Evolutionary conservation across 2,888 invertebrate genomes (phyloP), one percentile per base, ranked within the genome.

Genomic region (Tiliacea citrago): DNA sequence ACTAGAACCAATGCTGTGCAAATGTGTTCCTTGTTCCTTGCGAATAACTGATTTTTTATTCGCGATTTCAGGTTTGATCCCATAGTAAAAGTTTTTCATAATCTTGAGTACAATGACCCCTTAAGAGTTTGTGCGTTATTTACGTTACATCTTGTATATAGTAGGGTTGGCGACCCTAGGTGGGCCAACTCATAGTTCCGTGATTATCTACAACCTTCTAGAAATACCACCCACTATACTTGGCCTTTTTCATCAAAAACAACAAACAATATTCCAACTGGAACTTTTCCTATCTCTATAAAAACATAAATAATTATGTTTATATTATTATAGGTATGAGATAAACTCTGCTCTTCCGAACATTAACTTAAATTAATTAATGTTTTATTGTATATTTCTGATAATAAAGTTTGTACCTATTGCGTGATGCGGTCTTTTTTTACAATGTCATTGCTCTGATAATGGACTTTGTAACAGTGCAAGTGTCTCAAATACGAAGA

Each of bases 261-360:
- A n/a, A 69, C 5, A 21, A 75, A 42, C 16, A 39, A 8, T 7
- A 10, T 29, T 66, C 2, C 10, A 47, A 72, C 5, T 47, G 0
- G 47, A 53, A 53, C 47, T 51, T 76, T 65, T 79, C 78, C 51
- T 69, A 77, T 29, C 47, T 29, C n/a, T 0, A 10, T 66, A 6
- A 7, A 60, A 53, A 77, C n/a, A 53, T 58, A 42, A 51, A 16
- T 35, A n/a, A n/a, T 76, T 55, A n/a, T 60, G 42, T 39, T 47
- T 55, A 55, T 53, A 35, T n/a, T 53, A 35, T 18, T 21, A 16
- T 18, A 66, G 2, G 6, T 35, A 13, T 21, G 18, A 42, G 68
- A 70, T 81, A 81, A 67, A 69, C 69, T 67, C 24, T 70, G 75
- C 60, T 57, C 81, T 81, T 75, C 62, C 49, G 42, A 62, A 57